Conservation (phyloP, 2,797 vertebrate species). For the Rhinoraja longicauda region DNA sequence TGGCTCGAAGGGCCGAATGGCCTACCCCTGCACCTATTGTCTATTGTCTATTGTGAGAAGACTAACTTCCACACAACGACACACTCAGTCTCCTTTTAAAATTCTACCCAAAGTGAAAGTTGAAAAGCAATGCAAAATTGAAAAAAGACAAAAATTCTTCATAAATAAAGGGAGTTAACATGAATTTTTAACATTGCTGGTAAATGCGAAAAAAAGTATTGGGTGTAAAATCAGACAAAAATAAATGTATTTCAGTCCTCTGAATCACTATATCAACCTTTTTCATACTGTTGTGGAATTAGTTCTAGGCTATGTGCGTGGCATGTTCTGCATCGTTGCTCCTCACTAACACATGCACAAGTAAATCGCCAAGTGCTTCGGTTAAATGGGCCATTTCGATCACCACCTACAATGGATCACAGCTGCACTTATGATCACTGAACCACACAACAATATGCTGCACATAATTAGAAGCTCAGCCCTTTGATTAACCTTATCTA, state of each 20-base stretch:
- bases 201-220: conserved; percentile 3
- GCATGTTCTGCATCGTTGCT: neutral
- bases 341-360: neutral
- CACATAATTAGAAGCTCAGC: conserved; percentile 54
- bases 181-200: conserved; percentile 10
- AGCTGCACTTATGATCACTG: conserved; percentile 53
- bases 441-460: conserved; percentile 51
- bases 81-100: neutral
- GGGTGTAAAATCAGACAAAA: neutral
- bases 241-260: conserved; percentile 18
- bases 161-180: neutral
- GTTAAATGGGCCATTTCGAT: conserved; percentile 51
- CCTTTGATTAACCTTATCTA: conserved; percentile 47
- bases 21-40: too few relatives aligned
- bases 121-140: neutral
- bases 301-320: neutral
- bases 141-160: neutral
- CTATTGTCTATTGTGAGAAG: too few relatives aligned
- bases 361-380: conserved; percentile 11
- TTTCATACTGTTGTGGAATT: neutral
- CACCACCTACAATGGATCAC: conserved; percentile 53
- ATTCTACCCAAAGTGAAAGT: neutral
- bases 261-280: conserved; percentile 31
- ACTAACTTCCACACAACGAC: neutral
- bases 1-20: too few relatives aligned